phyloP scores from a whole-genome alignment of 2,113 vertebrate species.

The Nothobranchius kuhntae region DNA sequence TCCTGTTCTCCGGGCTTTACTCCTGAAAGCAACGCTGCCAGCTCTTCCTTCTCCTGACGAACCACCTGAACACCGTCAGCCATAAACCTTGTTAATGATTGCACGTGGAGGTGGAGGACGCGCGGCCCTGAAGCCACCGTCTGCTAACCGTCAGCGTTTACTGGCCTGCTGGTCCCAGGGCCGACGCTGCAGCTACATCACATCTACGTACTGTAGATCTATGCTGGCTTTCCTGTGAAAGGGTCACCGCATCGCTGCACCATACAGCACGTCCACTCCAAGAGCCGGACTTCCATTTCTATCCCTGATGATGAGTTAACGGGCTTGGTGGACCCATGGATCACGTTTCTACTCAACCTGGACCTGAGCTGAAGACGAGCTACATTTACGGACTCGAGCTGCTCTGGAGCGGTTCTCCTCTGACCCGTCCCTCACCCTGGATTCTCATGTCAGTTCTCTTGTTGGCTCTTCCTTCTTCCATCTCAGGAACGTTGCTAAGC shows the following conservation, averaged over 20 bases:
- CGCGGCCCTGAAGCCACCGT: background rate
- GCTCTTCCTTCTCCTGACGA: background rate
- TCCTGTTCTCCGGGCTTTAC: background rate
- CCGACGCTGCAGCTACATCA: background rate
- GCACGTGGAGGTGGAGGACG: background rate
- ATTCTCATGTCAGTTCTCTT: too few relatives aligned
- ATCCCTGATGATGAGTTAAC: background rate
- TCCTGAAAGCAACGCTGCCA: background rate
- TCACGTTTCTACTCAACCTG: too few relatives aligned
- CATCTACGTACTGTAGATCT: background rate
- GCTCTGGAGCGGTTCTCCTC: too few relatives aligned
- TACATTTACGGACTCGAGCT: too few relatives aligned
- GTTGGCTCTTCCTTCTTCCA: too few relatives aligned
- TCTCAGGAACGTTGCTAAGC: too few relatives aligned
- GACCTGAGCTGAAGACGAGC: too few relatives aligned
- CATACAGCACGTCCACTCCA: background rate
- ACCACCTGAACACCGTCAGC: background rate
- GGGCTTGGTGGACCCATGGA: too few relatives aligned
- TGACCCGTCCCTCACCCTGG: too few relatives aligned
- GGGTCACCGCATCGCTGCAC: background rate
- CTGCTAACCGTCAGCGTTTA: background rate
- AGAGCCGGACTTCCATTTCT: background rate
- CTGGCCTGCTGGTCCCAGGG: conserved; percentile 5
- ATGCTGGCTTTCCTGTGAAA: background rate
- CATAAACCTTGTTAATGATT: background rate